Evolutionary conservation across 2,113 vertebrate genomes (phyloP).

Genomic region (Lepus americanus): DNA sequence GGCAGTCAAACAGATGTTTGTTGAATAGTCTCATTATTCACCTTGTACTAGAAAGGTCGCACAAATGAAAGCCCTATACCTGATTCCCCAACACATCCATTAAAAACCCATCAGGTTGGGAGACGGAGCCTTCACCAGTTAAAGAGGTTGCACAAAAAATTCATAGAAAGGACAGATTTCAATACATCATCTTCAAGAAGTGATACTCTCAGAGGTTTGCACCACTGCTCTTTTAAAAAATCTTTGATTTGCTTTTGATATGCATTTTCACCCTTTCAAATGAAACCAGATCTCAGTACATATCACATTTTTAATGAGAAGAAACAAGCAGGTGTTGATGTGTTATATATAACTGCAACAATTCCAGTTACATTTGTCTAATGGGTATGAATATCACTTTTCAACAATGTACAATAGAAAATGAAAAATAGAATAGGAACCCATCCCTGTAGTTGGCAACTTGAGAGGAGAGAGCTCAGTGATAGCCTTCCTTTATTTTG

Average conservation of each 20-base stretch:
- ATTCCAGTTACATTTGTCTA: slow-evolving; percentile 84
- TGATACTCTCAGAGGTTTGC: slow-evolving; percentile 79
- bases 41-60: slow-evolving; percentile 85
- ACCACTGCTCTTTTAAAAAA: slow-evolving; percentile 81
- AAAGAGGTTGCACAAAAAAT: slow-evolving; percentile 80
- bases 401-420: slow-evolving; percentile 78
- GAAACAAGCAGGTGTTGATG: slow-evolving; percentile 87
- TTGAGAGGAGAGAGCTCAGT: slow-evolving; percentile 69
- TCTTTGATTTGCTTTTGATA: slow-evolving; percentile 84
- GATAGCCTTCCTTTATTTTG: slow-evolving; percentile 80
- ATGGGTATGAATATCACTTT: slow-evolving; percentile 82
- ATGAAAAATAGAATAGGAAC: slow-evolving; percentile 78
- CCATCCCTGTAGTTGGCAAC: slow-evolving; percentile 69
- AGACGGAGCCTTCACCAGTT: slow-evolving; percentile 81
- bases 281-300: slow-evolving; percentile 72
- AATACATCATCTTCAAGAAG: slow-evolving; percentile 72
- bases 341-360: slow-evolving; percentile 82
- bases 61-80: slow-evolving; percentile 82
- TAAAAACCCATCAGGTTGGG: slow-evolving; percentile 86
- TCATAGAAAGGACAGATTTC: slow-evolving; percentile 75
- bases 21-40: slow-evolving; percentile 87
- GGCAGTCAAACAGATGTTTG: slow-evolving; percentile 84
- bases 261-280: slow-evolving; percentile 84
- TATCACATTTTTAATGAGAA: slow-evolving; percentile 87
- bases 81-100: slow-evolving; percentile 71